These are phyloP conservation scores for Ophiothrix spiculata DNA, from an alignment of 35 echinoderm and acorn worm species.

Conservation along the genomic window DNA sequence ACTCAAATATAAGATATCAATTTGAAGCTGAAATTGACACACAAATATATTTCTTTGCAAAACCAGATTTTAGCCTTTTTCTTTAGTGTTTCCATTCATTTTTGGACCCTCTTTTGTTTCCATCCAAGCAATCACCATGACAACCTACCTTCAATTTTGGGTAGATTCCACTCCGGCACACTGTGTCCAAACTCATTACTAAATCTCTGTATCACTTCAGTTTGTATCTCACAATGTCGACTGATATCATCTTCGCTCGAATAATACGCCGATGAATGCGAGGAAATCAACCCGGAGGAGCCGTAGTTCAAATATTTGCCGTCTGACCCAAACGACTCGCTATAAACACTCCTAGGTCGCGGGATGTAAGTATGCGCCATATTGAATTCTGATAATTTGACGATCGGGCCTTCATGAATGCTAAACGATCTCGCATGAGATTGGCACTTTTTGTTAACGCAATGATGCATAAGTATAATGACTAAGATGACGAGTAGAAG, in stretches of 20 bases:
- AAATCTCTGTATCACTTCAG: constrained; percentile 37
- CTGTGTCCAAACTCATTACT: constrained; percentile 80
- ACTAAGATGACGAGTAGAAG: constrained; percentile 46
- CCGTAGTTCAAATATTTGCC: constrained; percentile 35
- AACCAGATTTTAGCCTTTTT: no score
- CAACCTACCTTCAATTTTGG: constrained; percentile 62
- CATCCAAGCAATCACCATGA: background rate
- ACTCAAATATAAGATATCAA: no score
- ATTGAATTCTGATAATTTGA: constrained; percentile 88
- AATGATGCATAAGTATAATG: constrained; percentile 56
- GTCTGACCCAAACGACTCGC: constrained; percentile 23
- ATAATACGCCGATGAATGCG: constrained; percentile 24
- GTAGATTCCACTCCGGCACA: constrained; percentile 76
- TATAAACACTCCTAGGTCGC: constrained; percentile 80
- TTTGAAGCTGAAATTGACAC: no score
- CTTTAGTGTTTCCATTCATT: no score
- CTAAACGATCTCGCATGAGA: constrained; percentile 54
- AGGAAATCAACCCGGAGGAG: background rate
- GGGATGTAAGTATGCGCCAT: constrained; percentile 96
- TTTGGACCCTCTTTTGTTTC: no score
- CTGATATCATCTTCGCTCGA: constrained; percentile 53
- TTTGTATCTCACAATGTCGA: constrained; percentile 59
- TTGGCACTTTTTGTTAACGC: constrained; percentile 23
- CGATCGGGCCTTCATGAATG: constrained; percentile 57
- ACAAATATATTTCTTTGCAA: no score